Evolutionary conservation across 2,888 invertebrate species (phyloP).

Genomic region (Ichneumoninae sp.): DNA sequence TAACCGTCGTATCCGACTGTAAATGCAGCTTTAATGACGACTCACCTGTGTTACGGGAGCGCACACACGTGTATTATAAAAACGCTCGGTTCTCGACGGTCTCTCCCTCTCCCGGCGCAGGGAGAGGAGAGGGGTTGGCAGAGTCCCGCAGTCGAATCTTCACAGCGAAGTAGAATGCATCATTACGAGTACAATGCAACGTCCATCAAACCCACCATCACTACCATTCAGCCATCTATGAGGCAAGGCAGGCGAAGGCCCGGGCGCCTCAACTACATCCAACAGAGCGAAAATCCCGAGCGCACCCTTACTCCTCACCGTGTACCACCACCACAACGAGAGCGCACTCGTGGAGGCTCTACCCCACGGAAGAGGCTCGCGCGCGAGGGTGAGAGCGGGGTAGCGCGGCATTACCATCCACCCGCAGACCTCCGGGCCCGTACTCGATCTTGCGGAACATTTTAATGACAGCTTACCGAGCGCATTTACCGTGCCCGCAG

Average conservation of each 20-base stretch:
- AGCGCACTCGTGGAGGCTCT: conserved; percentile 33
- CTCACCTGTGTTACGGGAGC: conserved; percentile 52
- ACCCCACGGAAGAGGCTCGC: conserved; percentile 40
- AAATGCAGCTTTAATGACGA: conserved; percentile 71
- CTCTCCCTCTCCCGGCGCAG: background rate
- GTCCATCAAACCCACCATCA: conserved; percentile 78
- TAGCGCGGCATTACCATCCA: conserved; percentile 75
- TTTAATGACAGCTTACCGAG: conserved; percentile 83
- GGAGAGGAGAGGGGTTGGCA: conserved; percentile 63
- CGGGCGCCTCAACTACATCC: conserved; percentile 30
- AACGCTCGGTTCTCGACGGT: conserved; percentile 67
- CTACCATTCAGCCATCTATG: conserved; percentile 36
- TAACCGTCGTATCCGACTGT: conserved; percentile 28
- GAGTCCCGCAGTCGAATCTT: conserved; percentile 49
- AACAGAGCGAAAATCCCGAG: conserved; percentile 43
- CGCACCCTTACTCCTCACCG: conserved; percentile 45
- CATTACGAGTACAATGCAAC: conserved; percentile 79
- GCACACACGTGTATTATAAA: conserved; percentile 51
- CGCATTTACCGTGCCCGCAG: conserved; percentile 76
- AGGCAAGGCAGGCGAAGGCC: conserved; percentile 12
- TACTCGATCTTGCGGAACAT: conserved; percentile 83
- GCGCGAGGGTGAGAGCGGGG: conserved; percentile 26
- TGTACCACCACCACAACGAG: conserved; percentile 49
- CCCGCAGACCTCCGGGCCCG: conserved; percentile 73
- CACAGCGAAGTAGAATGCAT: conserved; percentile 75